Conservation (phyloP, 2,113 vertebrate species). For the Bubo blakistoni region DNA sequence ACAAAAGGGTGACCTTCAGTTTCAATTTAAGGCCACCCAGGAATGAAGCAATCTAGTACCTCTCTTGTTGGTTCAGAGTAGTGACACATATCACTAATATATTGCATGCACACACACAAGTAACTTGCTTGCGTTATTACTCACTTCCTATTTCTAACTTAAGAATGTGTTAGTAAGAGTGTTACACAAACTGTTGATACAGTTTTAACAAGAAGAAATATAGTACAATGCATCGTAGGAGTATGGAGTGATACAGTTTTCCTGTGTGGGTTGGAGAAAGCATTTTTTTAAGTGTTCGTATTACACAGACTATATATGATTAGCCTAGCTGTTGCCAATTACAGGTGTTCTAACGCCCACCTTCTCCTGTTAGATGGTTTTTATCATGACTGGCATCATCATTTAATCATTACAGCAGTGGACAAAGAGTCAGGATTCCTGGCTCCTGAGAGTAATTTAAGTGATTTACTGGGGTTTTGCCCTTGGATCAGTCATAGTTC, state of each 20-base stretch:
- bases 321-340: conserved; percentile 25
- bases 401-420: conserved; percentile 11
- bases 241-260: conserved; percentile 43
- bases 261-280: conserved; percentile 58
- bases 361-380: neutral
- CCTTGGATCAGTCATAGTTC: neutral
- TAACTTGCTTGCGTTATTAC: neutral
- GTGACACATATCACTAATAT: neutral
- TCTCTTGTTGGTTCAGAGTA: neutral
- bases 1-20: neutral
- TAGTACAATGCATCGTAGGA: conserved; percentile 48
- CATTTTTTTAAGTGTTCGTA: conserved; percentile 14
- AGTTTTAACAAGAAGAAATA: conserved; percentile 24
- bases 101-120: neutral
- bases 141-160: conserved; percentile 52
- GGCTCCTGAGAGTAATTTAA: neutral
- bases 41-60: neutral
- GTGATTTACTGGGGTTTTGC: neutral
- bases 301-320: conserved; percentile 31
- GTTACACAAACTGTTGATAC: conserved; percentile 45
- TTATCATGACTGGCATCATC: neutral
- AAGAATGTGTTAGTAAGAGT: conserved; percentile 21
- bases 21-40: neutral
- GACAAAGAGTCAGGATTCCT: conserved; percentile 6
- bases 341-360: conserved; percentile 33